A percentile compares a stretch with the other conserved stretches of the same genome.
Evolutionary conservation across 37 sponge, comb jelly and placozoan species (phyloP).

Genomic region (Aplysina aerophoba): DNA sequence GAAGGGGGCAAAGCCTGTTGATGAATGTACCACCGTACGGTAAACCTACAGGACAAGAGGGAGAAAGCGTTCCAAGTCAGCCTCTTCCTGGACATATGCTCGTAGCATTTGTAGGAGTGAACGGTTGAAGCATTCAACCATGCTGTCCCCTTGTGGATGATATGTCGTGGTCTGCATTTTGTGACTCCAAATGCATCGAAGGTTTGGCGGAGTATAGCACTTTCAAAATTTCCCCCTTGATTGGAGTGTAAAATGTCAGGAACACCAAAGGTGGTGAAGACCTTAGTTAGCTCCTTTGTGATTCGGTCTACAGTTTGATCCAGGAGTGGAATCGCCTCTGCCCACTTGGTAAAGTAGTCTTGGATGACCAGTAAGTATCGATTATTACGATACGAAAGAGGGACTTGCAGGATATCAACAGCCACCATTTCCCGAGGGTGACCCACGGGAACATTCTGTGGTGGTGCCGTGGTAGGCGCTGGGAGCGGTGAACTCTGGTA

Average conservation of each 20-base stretch:
- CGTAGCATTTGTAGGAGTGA: constrained; percentile 53
- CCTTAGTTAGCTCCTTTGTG: constrained; percentile 24
- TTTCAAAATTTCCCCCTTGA: constrained; percentile 61
- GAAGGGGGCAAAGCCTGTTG: constrained; percentile 53
- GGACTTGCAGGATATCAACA: constrained; percentile 51
- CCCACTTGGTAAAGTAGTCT: too few species aligned
- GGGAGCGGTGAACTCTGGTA: not conserved
- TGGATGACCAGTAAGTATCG: too few species aligned
- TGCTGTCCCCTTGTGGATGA: constrained; percentile 56
- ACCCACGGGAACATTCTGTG: constrained; percentile 34
- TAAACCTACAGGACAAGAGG: too few species aligned
- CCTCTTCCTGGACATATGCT: not conserved
- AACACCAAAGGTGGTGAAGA: too few species aligned
- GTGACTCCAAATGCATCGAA: constrained; percentile 38
- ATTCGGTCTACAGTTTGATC: constrained; percentile 31
- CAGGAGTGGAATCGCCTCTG: too few species aligned
- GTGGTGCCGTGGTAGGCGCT: constrained; percentile 18
- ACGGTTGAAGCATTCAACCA: too few species aligned
- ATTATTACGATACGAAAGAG: not conserved
- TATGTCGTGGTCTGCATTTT: constrained; percentile 54
- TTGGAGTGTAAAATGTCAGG: constrained; percentile 54
- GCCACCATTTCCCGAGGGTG: constrained; percentile 45
- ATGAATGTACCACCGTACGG: constrained; percentile 43
- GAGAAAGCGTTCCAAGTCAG: constrained; percentile 43
- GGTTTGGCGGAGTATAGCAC: constrained; percentile 29